Evolutionary conservation across 2,797 vertebrate species (phyloP), one percentile per base, ranked within the genome.

Genomic region (Protosalanx chinensis): DNA sequence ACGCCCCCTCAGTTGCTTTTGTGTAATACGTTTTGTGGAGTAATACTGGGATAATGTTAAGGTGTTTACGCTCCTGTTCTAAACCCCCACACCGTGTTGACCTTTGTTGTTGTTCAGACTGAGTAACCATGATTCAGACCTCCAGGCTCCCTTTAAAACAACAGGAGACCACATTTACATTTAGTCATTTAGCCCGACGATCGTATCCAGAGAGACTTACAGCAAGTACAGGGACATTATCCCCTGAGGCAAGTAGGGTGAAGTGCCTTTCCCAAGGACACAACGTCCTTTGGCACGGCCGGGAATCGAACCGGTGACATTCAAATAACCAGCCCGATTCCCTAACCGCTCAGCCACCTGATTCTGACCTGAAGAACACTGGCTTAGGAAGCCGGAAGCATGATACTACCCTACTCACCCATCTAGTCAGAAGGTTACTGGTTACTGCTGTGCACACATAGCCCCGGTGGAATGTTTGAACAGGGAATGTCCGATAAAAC

Each of bases 401-500:
- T 4, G n/a, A 23, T 27, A 30, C 23, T 29, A 29, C 23, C 59
- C 27, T 32, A 53, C 66, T 68, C 67, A 68, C 67, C n/a, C 15
- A 30, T 57, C 51, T n/a, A 56, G 56, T 72, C 56, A 49, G 63
- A 23, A 79, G 56, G 65, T 75, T n/a, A 66, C 56, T 56, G 37
- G 46, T 61, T 27, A 53, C 68, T 30, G 1, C 61, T 70, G 27
- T 53, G 62, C 72, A 62, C 56, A 29, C 27, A 69, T 64, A 23
- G 30, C 27, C 4, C 29, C 27, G 66, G 13, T 37, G 46, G n/a
- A 63, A 30, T 71, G 49, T 81, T 78, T 74, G 29, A 75, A 49
- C 56, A 80, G n/a, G 66, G 27, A 13, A 51, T 2, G 46, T 46
- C 66, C 58, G n/a, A 27, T 20, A 27, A 13, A 27, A 46, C 32